Conservation (phyloP, 2,797 vertebrate species). For the Dermochelys coriacea region DNA sequence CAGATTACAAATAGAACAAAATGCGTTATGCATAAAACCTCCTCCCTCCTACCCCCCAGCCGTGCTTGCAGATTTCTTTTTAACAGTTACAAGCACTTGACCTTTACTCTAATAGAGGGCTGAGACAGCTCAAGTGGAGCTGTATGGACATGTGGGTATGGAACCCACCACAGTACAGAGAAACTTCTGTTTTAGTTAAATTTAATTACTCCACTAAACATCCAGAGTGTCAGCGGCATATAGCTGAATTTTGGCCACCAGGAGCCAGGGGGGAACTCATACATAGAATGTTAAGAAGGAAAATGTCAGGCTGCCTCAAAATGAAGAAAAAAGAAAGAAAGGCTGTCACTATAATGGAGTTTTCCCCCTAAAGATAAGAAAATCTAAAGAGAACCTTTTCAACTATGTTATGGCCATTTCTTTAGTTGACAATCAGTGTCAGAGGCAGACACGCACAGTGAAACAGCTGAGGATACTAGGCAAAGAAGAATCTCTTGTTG, state of each 20-base stretch:
- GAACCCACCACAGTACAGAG: accelerated
- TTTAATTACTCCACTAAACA: constrained; percentile 44
- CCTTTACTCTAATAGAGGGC: neutral
- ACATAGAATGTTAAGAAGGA: neutral
- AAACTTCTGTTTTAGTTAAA: neutral
- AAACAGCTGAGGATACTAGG: neutral
- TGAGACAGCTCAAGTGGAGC: neutral
- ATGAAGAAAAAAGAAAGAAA: neutral
- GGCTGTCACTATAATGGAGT: neutral
- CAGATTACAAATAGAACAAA: neutral
- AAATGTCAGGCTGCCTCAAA: constrained; percentile 1
- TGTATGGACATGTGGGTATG: accelerated
- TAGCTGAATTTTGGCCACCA: neutral
- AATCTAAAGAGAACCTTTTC: constrained; percentile 5
- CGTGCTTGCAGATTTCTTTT: neutral
- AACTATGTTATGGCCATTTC: constrained; percentile 50
- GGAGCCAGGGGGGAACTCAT: neutral
- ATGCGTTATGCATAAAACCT: neutral
- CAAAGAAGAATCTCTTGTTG: neutral
- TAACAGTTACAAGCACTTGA: accelerated
- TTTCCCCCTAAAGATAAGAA: neutral
- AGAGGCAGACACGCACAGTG: neutral
- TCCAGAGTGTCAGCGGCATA: neutral
- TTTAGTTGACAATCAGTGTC: constrained; percentile 44
- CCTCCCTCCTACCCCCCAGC: neutral